Evolutionary conservation across 2,797 vertebrate genomes (phyloP).

Genomic region (Tokudaia tokunoshimensis): DNA sequence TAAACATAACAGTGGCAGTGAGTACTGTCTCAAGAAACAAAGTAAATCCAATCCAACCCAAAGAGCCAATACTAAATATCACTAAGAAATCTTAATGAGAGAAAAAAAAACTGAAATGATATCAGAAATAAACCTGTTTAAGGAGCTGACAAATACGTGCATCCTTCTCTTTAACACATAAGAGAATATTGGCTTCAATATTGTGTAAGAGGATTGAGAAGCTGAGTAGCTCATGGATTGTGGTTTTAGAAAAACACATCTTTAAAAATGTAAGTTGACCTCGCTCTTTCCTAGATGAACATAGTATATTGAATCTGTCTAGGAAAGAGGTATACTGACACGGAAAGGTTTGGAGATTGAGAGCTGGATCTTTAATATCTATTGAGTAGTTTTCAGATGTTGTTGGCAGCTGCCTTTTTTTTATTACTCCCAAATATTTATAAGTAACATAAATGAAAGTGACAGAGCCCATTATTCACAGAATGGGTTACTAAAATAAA

Average conservation of each 20-base stretch:
- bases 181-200: background rate
- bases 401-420: conserved; percentile 52
- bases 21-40: background rate
- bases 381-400: conserved; percentile 65
- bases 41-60: background rate
- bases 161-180: conserved; percentile 38
- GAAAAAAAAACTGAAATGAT: conserved; percentile 20
- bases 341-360: conserved; percentile 62
- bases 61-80: background rate
- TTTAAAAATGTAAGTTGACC: conserved; percentile 42
- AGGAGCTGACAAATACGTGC: background rate
- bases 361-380: conserved; percentile 22
- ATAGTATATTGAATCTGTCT: conserved; percentile 42
- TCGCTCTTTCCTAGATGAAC: conserved; percentile 31
- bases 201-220: background rate
- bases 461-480: conserved; percentile 59
- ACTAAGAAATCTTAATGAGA: conserved; percentile 43
- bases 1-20: background rate
- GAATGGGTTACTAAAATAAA: conserved; percentile 57
- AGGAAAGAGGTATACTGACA: conserved; percentile 62
- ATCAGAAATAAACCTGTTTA: conserved; percentile 43
- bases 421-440: conserved; percentile 62
- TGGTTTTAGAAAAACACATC: conserved; percentile 3
- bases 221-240: background rate
- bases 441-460: conserved; percentile 46